phyloP scores from a whole-genome alignment of 2,797 vertebrate genomes.

The Scleropages formosus region DNA sequence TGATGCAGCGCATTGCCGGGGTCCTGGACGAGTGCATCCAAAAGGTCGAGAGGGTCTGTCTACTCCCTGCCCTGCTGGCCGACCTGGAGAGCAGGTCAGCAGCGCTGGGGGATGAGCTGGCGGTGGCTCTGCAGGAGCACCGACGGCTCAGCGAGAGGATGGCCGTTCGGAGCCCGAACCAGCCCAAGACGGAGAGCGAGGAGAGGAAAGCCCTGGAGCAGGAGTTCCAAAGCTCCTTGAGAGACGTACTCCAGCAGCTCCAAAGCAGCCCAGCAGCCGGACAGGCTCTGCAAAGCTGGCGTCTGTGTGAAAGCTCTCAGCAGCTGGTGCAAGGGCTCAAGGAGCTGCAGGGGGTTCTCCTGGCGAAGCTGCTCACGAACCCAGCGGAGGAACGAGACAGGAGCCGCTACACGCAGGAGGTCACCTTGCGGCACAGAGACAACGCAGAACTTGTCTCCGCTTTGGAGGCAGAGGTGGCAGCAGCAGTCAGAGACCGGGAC shows the following conservation, averaged over 20 bases:
- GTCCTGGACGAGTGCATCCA: slow-evolving; percentile 73
- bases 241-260: slow-evolving; percentile 65
- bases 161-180: slow-evolving; percentile 29
- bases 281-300: slow-evolving; percentile 46
- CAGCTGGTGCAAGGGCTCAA: slow-evolving; percentile 58
- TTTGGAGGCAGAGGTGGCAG: slow-evolving; percentile 52
- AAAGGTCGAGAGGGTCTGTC: slow-evolving; percentile 66
- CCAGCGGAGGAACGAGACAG: slow-evolving; percentile 60
- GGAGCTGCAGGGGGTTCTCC: slow-evolving; percentile 62
- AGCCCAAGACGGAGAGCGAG: slow-evolving; percentile 20
- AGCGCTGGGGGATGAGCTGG: slow-evolving; percentile 48
- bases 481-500: slow-evolving; percentile 49
- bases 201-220: slow-evolving; percentile 35
- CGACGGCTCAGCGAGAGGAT: slow-evolving; percentile 50
- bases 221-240: slow-evolving; percentile 64
- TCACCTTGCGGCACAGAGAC: slow-evolving; percentile 37
- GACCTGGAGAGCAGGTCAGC: slow-evolving; percentile 36
- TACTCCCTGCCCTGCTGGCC: slow-evolving; percentile 53
- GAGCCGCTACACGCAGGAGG: slow-evolving; percentile 48
- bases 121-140: slow-evolving; percentile 56
- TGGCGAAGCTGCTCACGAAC: slow-evolving; percentile 68
- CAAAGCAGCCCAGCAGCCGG: slow-evolving; percentile 45
- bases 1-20: slow-evolving; percentile 66
- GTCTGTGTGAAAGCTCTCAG: slow-evolving; percentile 30
- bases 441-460: slow-evolving; percentile 46